These are phyloP conservation scores for Heliconius nattereri DNA, from an alignment of 1,140 invertebrate genomes.

Conservation along the genomic window DNA sequence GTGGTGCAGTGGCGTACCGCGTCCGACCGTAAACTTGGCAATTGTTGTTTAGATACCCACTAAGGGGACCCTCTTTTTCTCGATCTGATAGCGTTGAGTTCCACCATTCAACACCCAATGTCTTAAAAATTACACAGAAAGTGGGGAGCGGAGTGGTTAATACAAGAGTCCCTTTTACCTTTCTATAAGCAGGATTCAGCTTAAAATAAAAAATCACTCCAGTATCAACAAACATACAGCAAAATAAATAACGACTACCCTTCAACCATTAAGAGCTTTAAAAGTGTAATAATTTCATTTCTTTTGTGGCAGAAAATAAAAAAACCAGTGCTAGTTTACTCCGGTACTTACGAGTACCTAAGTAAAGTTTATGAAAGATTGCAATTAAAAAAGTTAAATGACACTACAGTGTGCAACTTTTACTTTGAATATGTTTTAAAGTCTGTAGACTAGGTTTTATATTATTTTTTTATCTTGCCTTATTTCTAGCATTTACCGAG, in stretches of 20 bases:
- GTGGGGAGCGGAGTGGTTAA: background rate
- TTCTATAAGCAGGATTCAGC: no score
- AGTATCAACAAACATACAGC: no score
- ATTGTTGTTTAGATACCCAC: background rate
- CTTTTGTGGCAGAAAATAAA: background rate
- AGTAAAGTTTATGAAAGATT: conserved; percentile 11
- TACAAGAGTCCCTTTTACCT: background rate
- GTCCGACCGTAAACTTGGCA: no score
- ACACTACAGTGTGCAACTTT: background rate
- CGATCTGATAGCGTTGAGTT: background rate
- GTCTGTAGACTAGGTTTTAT: background rate
- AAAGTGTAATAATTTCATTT: background rate
- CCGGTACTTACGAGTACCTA: background rate
- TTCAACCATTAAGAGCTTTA: no score
- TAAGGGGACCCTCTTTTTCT: background rate
- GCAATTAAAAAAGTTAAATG: conserved; percentile 14
- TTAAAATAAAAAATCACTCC: no score
- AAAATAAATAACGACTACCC: no score
- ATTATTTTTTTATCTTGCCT: background rate
- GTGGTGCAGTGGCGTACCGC: no score
- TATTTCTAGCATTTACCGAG: background rate
- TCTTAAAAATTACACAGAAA: background rate
- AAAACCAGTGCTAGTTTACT: background rate
- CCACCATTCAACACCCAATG: background rate
- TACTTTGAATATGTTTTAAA: conserved; percentile 13